These are phyloP conservation scores for Corythornis madagascariensis DNA, from an alignment of 2,113 vertebrate species.

Conservation along the genomic window DNA sequence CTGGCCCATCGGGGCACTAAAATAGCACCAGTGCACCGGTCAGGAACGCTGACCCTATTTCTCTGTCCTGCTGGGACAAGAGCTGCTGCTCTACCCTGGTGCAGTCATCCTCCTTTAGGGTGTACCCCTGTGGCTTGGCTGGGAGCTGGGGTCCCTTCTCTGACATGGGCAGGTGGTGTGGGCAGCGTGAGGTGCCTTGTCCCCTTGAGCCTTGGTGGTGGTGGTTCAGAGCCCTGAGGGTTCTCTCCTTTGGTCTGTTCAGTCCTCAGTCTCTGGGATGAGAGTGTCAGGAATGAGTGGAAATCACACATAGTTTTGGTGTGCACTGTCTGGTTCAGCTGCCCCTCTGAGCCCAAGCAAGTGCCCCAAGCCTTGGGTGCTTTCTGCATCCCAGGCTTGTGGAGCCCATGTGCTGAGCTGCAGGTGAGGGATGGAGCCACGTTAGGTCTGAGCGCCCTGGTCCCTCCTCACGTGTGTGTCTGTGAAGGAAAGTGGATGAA, in stretches of 20 bases:
- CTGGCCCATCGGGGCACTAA: not conserved
- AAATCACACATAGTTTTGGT: fast-evolving
- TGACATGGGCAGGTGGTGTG: fast-evolving
- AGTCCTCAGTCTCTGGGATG: not conserved
- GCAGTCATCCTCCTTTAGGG: fast-evolving
- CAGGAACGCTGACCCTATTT: not conserved
- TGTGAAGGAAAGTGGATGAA: not conserved
- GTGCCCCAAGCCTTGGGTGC: not conserved
- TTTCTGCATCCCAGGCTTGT: not conserved
- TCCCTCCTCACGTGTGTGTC: not conserved
- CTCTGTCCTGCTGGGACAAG: not conserved
- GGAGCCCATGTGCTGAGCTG: not conserved
- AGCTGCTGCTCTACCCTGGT: not conserved
- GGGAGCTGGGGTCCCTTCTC: not conserved
- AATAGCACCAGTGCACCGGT: not conserved
- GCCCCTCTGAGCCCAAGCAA: not conserved
- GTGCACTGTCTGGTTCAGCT: not conserved
- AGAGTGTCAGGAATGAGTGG: not conserved
- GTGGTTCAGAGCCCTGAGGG: not conserved
- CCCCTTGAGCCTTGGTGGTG: fast-evolving
- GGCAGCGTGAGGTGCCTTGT: not conserved
- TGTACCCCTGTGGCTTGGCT: fast-evolving
- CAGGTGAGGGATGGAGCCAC: fast-evolving
- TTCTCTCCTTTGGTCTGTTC: not conserved
- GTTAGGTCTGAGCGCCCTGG: not conserved